phyloP scores from a whole-genome alignment of 2,113 vertebrate genomes.

The Crotalus horridus region DNA sequence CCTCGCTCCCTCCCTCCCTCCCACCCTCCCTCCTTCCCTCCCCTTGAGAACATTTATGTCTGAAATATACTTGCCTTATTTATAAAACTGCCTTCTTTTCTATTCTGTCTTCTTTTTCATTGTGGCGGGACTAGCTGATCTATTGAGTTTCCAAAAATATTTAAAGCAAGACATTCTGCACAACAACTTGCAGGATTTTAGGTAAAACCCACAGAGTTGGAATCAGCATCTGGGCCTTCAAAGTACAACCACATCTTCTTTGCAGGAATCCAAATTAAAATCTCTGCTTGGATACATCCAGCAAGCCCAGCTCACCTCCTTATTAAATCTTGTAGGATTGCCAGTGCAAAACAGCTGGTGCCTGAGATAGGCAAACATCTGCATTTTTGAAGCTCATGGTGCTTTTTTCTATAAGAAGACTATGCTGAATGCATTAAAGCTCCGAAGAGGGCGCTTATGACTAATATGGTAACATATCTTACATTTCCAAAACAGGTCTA shows the following conservation, averaged over 20 bases:
- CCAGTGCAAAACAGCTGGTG: background rate
- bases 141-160: background rate
- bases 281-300: background rate
- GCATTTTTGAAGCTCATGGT: background rate
- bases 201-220: background rate
- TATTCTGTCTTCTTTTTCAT: background rate
- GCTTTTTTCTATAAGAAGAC: background rate
- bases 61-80: background rate
- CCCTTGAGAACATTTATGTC: background rate
- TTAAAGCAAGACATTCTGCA: background rate
- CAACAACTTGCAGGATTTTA: background rate
- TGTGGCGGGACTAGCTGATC: background rate
- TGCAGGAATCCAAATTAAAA: background rate
- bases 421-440: background rate
- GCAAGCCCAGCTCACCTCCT: background rate
- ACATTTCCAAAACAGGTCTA: background rate
- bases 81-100: background rate
- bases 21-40: background rate
- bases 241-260: background rate
- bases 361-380: background rate
- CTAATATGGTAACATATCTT: background rate
- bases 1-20: too few relatives aligned
- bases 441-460: background rate
- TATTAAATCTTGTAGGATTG: background rate
- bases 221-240: background rate